Percentiles rank a stretch among this genome's conserved stretches.
Conservation (phyloP, 2,888 invertebrate species). For the Epiperipatus broadwayi region DNA sequence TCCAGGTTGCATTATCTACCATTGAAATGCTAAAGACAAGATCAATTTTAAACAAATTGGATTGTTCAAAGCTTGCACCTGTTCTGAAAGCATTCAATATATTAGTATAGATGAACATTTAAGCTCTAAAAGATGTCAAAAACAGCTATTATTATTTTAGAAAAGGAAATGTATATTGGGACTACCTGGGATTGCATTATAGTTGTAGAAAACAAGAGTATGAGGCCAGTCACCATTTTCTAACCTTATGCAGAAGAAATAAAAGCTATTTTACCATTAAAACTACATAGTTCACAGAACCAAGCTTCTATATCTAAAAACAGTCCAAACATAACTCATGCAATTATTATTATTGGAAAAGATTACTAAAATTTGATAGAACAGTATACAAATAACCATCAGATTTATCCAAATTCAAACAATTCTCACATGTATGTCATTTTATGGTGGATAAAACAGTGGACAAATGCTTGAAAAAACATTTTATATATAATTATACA, state of each 20-base stretch:
- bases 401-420: no score
- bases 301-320: slow-evolving; percentile 6
- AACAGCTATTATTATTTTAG: slow-evolving; percentile 43
- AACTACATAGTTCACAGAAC: no score
- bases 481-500: no score
- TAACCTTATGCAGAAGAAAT: slow-evolving; percentile 71
- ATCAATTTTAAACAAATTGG: slow-evolving; percentile 52
- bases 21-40: slow-evolving; percentile 53
- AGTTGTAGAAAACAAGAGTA: slow-evolving; percentile 56
- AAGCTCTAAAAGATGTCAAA: slow-evolving; percentile 32
- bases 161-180: slow-evolving; percentile 58
- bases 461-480: slow-evolving; percentile 31
- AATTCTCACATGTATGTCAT: slow-evolving; percentile 47
- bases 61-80: slow-evolving; percentile 80
- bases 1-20: slow-evolving; percentile 70
- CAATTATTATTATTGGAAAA: slow-evolving; percentile 54
- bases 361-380: slow-evolving; percentile 55
- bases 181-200: slow-evolving; percentile 89
- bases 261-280: slow-evolving; percentile 28
- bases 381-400: slow-evolving; percentile 23
- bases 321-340: slow-evolving; percentile 24
- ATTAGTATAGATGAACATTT: slow-evolving; percentile 72
- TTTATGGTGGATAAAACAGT: slow-evolving; percentile 50
- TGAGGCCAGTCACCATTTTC: slow-evolving; percentile 77
- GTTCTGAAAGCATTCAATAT: slow-evolving; percentile 73